Evolutionary conservation across 2,888 invertebrate species (phyloP).

Genomic region (Hedychridium roseum): DNA sequence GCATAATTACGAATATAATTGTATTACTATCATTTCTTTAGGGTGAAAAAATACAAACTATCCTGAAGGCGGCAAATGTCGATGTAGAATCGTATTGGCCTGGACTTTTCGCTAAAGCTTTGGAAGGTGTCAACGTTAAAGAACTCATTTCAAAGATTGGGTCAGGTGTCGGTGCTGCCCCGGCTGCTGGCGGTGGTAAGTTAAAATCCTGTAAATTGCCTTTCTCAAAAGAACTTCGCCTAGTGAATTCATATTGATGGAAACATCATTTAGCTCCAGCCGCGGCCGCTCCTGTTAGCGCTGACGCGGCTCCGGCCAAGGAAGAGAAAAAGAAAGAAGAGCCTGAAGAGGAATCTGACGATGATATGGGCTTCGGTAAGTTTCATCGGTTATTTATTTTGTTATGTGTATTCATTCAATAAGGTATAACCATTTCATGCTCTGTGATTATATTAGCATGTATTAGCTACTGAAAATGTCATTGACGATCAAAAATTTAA

Average conservation of each 20-base stretch:
- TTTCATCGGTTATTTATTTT: conserved; percentile 30
- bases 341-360: conserved; percentile 84
- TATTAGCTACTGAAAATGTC: conserved; percentile 68
- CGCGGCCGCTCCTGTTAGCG: conserved; percentile 71
- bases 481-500: conserved; percentile 35
- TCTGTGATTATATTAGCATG: conserved; percentile 69
- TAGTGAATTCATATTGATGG: not conserved
- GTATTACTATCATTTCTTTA: conserved; percentile 53
- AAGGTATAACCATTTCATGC: too few species aligned
- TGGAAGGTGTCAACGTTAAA: conserved; percentile 93
- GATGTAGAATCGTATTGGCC: conserved; percentile 99
- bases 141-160: conserved; percentile 94
- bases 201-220: conserved; percentile 29
- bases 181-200: conserved; percentile 72
- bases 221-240: too few species aligned
- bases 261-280: conserved; percentile 31
- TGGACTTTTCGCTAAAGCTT: conserved; percentile 94
- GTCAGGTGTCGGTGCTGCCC: conserved; percentile 87
- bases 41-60: conserved; percentile 97
- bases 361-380: conserved; percentile 93
- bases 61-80: conserved; percentile 95
- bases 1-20: not conserved
- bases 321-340: conserved; percentile 84
- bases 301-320: conserved; percentile 69
- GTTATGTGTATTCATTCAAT: conserved; percentile 54